Base-by-base conservation (phyloP, 2,888 invertebrate species). In the Meloe dianella region DNA sequence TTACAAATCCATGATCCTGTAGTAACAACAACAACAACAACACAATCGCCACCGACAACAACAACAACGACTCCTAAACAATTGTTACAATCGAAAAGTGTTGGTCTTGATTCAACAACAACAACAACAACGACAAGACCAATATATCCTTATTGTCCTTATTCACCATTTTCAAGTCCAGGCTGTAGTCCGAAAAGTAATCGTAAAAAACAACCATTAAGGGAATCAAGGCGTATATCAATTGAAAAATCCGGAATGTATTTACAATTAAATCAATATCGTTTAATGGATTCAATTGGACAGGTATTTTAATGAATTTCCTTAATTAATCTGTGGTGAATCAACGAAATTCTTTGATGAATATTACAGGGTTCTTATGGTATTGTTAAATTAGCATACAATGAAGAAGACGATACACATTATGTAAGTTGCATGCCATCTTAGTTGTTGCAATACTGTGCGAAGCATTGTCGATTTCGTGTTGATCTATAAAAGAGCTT, bases 311-410 rank as follows among this genome's bases (percentile, higher is more conserved):
- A n/a, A n/a, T n/a, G n/a, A n/a, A n/a, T n/a, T n/a, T n/a, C n/a
- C n/a, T n/a, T n/a, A n/a, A n/a, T n/a, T n/a, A n/a, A n/a, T n/a
- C n/a, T n/a, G n/a, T n/a, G n/a, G n/a, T n/a, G n/a, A n/a, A n/a
- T n/a, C n/a, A n/a, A n/a, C n/a, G n/a, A n/a, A n/a, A n/a, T n/a
- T 10, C 2, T 60, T 64, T 63, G 66, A 59, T 70, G 73, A n/a
- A 71, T 65, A 69, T 86, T 88, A 12, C 87, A 97, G 96, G 98
- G 98, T 54, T 97, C 98, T 0, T 98, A 96, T 85, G 98, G 98
- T 7, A 93, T 98, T 74, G 98, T 98, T 20, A 98, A 98, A 85
- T 85, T 98, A 81, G 98, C 97, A 0, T 97, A 97, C 86, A 97
- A 95, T 80, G 95, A 97, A 85, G 95, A 97, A 83, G 97, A 98